Conservation (phyloP, 2,888 invertebrate genomes). For the Saturnia pavonia region DNA sequence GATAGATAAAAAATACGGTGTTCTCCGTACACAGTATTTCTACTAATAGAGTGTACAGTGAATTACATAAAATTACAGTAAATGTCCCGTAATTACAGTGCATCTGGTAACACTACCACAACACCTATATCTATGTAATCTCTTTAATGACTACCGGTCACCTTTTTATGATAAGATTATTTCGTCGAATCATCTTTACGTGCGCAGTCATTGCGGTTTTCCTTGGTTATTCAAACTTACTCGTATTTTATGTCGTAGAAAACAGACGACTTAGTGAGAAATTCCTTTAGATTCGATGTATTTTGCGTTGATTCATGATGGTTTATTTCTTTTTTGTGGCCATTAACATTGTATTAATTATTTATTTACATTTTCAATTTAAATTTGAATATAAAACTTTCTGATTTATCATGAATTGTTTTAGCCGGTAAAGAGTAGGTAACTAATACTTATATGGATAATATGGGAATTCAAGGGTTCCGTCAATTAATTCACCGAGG, state of each 20-base stretch:
- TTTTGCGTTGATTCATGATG: not conserved
- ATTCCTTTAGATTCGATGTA: not conserved
- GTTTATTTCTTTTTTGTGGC: not conserved
- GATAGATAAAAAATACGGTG: too few species aligned
- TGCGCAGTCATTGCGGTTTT: conserved; percentile 27
- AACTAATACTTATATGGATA: too few species aligned
- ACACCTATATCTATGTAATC: conserved; percentile 52
- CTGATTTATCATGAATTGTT: too few species aligned
- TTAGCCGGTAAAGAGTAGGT: too few species aligned
- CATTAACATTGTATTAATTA: not conserved
- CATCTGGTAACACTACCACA: conserved; percentile 27
- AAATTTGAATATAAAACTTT: too few species aligned
- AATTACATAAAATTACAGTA: too few species aligned
- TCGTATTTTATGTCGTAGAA: not conserved
- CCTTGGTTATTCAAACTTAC: conserved; percentile 7
- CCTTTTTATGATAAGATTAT: conserved; percentile 36
- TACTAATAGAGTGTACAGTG: too few species aligned
- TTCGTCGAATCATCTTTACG: conserved; percentile 21
- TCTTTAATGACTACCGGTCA: conserved; percentile 66
- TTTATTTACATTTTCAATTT: not conserved
- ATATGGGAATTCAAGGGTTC: too few species aligned
- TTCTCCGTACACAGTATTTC: too few species aligned
- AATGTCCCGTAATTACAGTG: too few species aligned
- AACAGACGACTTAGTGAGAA: not conserved
- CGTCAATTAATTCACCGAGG: too few species aligned